These are phyloP conservation scores for Nesoenas mayeri DNA, from an alignment of 2,113 vertebrate species.

Conservation along the genomic window DNA sequence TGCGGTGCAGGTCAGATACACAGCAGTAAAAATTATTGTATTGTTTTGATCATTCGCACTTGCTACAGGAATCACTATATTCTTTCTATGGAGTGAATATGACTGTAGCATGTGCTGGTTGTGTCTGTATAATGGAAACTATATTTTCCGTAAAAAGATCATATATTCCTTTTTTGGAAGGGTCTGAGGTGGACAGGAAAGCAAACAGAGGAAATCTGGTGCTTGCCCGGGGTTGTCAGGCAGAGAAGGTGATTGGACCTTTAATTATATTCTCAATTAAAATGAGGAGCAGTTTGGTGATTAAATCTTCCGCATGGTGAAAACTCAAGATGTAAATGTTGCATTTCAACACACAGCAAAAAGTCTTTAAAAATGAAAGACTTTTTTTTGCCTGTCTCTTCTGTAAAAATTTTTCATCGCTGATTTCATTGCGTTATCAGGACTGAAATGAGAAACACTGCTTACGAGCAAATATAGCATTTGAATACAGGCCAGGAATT, in stretches of 20 bases:
- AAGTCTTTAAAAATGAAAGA: neutral
- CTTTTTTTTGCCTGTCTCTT: neutral
- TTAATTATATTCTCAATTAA: neutral
- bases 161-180: neutral
- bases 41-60: neutral
- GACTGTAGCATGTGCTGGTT: neutral
- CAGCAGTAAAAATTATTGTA: neutral
- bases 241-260: neutral
- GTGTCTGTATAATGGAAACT: neutral
- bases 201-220: neutral
- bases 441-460: constrained; percentile 62
- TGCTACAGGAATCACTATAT: neutral
- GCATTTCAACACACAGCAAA: neutral
- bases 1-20: neutral
- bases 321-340: neutral
- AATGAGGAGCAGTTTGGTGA: neutral
- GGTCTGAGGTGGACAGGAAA: neutral
- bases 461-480: constrained; percentile 59
- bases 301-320: neutral
- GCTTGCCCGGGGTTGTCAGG: neutral
- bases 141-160: neutral
- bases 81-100: neutral
- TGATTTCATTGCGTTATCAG: constrained; percentile 62
- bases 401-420: constrained; percentile 47
- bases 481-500: constrained; percentile 67